A percentile compares a stretch with the other conserved stretches of the same genome.
phyloP scores from a whole-genome alignment of 2,797 vertebrate genomes.

The Protosalanx chinensis region DNA sequence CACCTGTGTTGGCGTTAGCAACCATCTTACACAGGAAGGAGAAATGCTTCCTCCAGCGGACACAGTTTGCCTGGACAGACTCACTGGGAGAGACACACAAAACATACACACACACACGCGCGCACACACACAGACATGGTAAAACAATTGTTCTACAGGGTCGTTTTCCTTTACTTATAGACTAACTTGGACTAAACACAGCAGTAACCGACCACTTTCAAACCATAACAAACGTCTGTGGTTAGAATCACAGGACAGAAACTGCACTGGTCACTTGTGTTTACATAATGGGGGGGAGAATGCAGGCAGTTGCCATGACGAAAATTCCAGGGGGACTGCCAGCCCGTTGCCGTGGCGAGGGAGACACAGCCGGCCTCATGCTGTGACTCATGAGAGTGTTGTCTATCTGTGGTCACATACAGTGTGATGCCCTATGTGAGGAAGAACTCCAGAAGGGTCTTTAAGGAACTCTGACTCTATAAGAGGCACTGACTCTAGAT shows the following conservation, averaged over 20 bases:
- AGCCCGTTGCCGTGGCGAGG: too few relatives aligned
- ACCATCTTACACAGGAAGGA: slow-evolving; percentile 94
- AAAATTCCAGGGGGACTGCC: not conserved
- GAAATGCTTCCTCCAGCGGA: slow-evolving; percentile 89
- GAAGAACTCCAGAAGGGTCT: too few relatives aligned
- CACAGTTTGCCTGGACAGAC: slow-evolving; percentile 89
- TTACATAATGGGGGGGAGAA: slow-evolving; percentile 37
- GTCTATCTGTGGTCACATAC: too few relatives aligned
- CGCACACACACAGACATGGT: too few relatives aligned
- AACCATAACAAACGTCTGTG: not conserved
- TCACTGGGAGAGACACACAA: slow-evolving; percentile 70
- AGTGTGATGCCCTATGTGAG: too few relatives aligned
- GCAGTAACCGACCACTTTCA: not conserved
- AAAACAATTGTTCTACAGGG: not conserved
- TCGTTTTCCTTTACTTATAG: not conserved
- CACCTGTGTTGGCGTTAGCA: slow-evolving; percentile 84
- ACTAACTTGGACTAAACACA: not conserved
- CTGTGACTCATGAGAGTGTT: too few relatives aligned
- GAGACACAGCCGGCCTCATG: too few relatives aligned
- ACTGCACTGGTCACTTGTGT: slow-evolving; percentile 24
- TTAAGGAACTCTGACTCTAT: too few relatives aligned
- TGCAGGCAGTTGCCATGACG: slow-evolving; percentile 51
- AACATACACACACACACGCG: too few relatives aligned
- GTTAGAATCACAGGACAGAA: slow-evolving; percentile 5
- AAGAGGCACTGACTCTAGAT: too few relatives aligned